These are phyloP conservation scores for Cryptotis parvus DNA, from an alignment of 2,113 vertebrate species.

Conservation along the genomic window DNA sequence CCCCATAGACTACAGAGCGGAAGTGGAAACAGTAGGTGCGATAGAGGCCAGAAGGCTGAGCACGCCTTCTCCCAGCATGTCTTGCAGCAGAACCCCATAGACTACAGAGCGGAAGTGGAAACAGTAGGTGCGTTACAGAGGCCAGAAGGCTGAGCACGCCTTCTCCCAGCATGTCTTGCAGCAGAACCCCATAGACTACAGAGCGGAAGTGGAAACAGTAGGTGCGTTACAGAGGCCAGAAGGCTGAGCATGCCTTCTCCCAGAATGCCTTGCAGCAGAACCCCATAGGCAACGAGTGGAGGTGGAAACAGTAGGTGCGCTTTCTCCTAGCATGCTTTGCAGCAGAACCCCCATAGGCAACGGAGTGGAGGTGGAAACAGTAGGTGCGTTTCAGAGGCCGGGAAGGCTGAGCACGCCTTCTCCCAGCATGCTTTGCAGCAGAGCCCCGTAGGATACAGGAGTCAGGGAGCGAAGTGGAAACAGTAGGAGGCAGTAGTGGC, in stretches of 20 bases:
- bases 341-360: not conserved
- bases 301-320: not conserved
- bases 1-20: not conserved
- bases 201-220: not conserved
- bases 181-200: not conserved
- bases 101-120: not conserved
- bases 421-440: constrained; percentile 33
- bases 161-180: constrained; percentile 14
- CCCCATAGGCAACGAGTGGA: accelerated
- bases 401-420: not conserved
- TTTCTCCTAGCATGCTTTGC: constrained; percentile 5
- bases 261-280: constrained; percentile 37
- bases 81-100: not conserved
- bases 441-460: accelerated
- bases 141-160: too few relatives aligned
- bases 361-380: not conserved
- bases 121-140: accelerated
- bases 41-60: too few relatives aligned
- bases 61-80: not conserved
- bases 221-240: too few relatives aligned
- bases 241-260: not conserved
- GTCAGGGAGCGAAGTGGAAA: not conserved
- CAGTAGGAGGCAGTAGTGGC: not conserved
- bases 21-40: not conserved
- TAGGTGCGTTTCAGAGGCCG: too few relatives aligned